These are phyloP conservation scores for Neotoxoptera formosana DNA, from an alignment of 1,140 invertebrate species.

Conservation along the genomic window DNA sequence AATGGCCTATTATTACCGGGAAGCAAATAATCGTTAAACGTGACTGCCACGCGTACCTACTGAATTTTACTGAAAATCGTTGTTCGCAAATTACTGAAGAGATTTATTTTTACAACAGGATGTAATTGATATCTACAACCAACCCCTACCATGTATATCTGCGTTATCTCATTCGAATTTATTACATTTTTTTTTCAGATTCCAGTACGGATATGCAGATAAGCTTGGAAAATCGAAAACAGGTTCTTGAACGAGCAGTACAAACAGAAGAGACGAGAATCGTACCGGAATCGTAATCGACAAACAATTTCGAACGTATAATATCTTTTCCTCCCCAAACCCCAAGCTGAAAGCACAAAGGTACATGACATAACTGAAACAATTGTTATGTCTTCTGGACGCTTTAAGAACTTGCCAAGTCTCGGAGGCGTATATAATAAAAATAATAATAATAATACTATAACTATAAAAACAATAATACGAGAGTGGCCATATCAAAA, in stretches of 20 bases:
- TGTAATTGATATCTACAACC: not conserved
- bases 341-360: not conserved
- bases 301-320: not conserved
- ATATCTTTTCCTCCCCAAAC: not conserved
- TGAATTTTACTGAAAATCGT: not conserved
- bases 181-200: conserved; percentile 33
- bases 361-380: not conserved
- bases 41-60: not conserved
- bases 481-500: not conserved
- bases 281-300: not conserved
- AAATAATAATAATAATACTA: not conserved
- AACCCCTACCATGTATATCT: not conserved
- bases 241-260: not conserved
- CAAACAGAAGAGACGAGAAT: conserved; percentile 42
- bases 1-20: not conserved
- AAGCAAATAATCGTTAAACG: not conserved
- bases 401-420: not conserved
- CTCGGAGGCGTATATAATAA: not conserved
- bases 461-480: not conserved
- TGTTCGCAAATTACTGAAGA: not conserved
- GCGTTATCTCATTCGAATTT: not conserved
- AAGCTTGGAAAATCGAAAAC: conserved; percentile 45
- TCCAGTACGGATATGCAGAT: conserved; percentile 51
- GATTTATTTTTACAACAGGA: not conserved
- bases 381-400: not conserved